Percentiles rank a stretch among this genome's conserved stretches.
Evolutionary conservation across 1,140 invertebrate genomes (phyloP).

Genomic region (Ceratina japonica): DNA sequence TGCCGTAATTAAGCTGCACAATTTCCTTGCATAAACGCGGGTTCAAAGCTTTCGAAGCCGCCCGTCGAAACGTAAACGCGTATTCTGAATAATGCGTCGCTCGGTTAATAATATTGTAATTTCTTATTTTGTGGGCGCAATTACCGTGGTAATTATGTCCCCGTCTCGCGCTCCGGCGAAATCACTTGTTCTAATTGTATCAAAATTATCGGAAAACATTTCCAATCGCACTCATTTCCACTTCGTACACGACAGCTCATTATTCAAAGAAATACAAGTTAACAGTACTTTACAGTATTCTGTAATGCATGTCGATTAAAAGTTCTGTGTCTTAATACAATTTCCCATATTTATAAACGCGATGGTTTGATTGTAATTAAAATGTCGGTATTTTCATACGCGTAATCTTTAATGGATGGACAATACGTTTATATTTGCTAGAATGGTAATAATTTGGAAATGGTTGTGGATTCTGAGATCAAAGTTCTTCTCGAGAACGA

Average conservation of each 20-base stretch:
- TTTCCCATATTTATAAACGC: not conserved
- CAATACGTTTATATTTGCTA: slow-evolving; percentile 14
- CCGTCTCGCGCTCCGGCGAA: too few relatives aligned
- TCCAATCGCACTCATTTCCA: not conserved
- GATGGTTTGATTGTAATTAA: not conserved
- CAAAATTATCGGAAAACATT: not conserved
- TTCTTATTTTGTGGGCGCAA: slow-evolving; percentile 1
- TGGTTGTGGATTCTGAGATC: slow-evolving; percentile 5
- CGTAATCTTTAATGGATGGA: not conserved
- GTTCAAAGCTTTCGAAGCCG: not conserved
- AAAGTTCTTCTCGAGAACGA: slow-evolving; percentile 22
- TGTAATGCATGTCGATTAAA: too few relatives aligned
- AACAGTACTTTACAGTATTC: too few relatives aligned
- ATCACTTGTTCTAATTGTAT: not conserved
- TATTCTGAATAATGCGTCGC: not conserved
- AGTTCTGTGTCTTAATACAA: not conserved
- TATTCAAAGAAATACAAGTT: too few relatives aligned
- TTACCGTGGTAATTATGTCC: not conserved
- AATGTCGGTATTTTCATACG: not conserved
- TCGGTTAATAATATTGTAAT: not conserved
- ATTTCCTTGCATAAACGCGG: not conserved
- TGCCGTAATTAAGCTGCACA: not conserved
- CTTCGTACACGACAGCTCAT: too few relatives aligned
- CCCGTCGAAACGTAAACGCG: not conserved
- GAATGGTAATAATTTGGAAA: not conserved